phyloP scores from a whole-genome alignment of 2,888 invertebrate species.

The Epistrophella euchroma region DNA sequence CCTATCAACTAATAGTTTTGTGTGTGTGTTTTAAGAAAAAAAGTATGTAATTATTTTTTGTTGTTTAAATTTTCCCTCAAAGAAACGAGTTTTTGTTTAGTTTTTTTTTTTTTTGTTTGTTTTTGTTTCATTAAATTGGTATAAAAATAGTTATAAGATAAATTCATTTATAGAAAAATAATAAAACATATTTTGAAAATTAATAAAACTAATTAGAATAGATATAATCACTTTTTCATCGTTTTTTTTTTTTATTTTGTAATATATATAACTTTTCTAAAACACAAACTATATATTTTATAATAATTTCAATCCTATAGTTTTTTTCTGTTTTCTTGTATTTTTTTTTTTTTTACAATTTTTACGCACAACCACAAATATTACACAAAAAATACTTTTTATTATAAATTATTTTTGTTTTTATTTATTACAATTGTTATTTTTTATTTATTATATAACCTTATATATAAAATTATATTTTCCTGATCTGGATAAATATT shows the following conservation, averaged over 20 bases:
- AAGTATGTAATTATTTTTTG: slow-evolving; percentile 14
- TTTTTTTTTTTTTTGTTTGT: not conserved
- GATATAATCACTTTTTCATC: slow-evolving; percentile 53
- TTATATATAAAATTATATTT: slow-evolving; percentile 44
- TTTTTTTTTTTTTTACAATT: slow-evolving; percentile 70
- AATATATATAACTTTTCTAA: slow-evolving; percentile 33
- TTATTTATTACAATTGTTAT: slow-evolving; percentile 34
- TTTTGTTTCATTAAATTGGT: slow-evolving; percentile 49
- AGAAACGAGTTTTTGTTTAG: slow-evolving; percentile 16
- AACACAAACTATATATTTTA: slow-evolving; percentile 44
- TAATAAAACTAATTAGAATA: slow-evolving; percentile 44
- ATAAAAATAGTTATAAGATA: slow-evolving; percentile 69
- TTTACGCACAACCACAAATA: slow-evolving; percentile 76
- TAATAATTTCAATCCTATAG: slow-evolving; percentile 58
- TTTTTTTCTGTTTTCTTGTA: slow-evolving; percentile 31
- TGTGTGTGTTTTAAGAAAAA: slow-evolving; percentile 15
- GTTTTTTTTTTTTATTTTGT: not conserved
- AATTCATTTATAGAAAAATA: slow-evolving; percentile 51
- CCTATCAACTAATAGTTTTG: slow-evolving; percentile 44
- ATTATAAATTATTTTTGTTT: slow-evolving; percentile 31
- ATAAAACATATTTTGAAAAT: slow-evolving; percentile 21
- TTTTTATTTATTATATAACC: slow-evolving; percentile 41
- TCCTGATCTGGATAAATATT: slow-evolving; percentile 40
- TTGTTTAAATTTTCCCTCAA: slow-evolving; percentile 7
- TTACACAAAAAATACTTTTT: slow-evolving; percentile 70